These are phyloP conservation scores for Caenorhabditis doughertyi DNA, from an alignment of 2,888 invertebrate species.

Conservation along the genomic window DNA sequence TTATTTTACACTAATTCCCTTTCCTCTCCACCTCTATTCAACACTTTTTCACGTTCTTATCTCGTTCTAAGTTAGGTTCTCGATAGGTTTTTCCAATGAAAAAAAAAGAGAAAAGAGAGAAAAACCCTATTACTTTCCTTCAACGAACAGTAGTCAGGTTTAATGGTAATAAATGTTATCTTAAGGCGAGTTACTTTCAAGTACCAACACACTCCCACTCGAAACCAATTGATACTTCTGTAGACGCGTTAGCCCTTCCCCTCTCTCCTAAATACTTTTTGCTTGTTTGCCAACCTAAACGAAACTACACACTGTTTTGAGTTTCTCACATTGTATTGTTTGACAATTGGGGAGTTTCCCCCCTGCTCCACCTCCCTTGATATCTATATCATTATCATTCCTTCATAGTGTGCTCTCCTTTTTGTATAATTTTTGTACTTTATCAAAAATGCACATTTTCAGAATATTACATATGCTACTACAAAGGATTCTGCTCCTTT, in stretches of 20 bases:
- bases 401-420: not conserved
- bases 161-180: conserved; percentile 32
- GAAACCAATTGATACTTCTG: conserved; percentile 29
- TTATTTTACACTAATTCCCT: conserved; percentile 23
- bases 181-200: conserved; percentile 29
- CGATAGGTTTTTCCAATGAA: not conserved
- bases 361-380: not conserved
- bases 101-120: conserved; percentile 1
- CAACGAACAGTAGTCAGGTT: conserved; percentile 25
- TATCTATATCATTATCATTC: conserved; percentile 28
- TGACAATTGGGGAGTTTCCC: conserved; percentile 19
- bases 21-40: not conserved
- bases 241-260: conserved; percentile 8
- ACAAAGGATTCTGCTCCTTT: conserved; percentile 9
- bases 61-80: conserved; percentile 22
- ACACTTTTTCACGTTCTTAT: conserved; percentile 38
- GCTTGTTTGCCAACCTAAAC: conserved; percentile 10
- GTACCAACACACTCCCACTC: conserved; percentile 9
- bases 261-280: too few relatives aligned
- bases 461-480: conserved; percentile 16
- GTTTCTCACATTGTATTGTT: conserved; percentile 30
- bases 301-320: conserved; percentile 41
- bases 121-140: conserved; percentile 22
- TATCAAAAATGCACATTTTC: not conserved
- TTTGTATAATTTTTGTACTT: not conserved